Conservation (phyloP, 2,888 invertebrate species). For the Cyclophora albipunctata region DNA sequence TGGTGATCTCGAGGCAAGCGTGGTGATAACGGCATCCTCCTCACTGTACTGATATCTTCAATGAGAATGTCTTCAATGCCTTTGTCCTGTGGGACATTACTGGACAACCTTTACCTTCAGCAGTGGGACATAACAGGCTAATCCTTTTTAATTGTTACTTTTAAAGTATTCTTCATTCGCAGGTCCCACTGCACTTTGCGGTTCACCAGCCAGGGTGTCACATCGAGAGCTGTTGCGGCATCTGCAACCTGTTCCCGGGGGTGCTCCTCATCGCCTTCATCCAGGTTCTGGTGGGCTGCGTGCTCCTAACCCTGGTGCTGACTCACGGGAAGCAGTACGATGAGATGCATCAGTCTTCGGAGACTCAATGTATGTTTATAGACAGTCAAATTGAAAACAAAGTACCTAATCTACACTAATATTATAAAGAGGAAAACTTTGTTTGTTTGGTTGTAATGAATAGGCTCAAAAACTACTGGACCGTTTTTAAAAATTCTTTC, state of each 20-base stretch:
- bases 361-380: constrained; percentile 34
- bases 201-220: constrained; percentile 60
- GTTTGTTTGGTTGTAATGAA: no score
- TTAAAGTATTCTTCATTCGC: not conserved
- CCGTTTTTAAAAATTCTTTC: not conserved
- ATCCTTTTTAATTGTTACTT: not conserved
- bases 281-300: constrained; percentile 52
- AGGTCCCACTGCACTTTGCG: constrained; percentile 50
- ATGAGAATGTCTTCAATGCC: no score
- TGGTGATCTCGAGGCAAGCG: no score
- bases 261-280: constrained; percentile 59
- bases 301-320: constrained; percentile 52
- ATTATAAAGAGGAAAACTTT: no score
- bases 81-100: no score
- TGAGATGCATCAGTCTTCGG: constrained; percentile 49
- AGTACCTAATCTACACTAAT: not conserved
- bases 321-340: constrained; percentile 55
- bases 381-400: no score
- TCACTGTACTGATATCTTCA: no score
- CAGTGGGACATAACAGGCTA: not conserved
- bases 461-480: not conserved
- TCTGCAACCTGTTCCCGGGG: constrained; percentile 65
- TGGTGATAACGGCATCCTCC: no score
- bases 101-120: not conserved
- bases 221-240: constrained; percentile 63